Evolutionary conservation across 1,140 invertebrate genomes (phyloP), one percentile per base, ranked within the genome.

Genomic region (Physella acuta): DNA sequence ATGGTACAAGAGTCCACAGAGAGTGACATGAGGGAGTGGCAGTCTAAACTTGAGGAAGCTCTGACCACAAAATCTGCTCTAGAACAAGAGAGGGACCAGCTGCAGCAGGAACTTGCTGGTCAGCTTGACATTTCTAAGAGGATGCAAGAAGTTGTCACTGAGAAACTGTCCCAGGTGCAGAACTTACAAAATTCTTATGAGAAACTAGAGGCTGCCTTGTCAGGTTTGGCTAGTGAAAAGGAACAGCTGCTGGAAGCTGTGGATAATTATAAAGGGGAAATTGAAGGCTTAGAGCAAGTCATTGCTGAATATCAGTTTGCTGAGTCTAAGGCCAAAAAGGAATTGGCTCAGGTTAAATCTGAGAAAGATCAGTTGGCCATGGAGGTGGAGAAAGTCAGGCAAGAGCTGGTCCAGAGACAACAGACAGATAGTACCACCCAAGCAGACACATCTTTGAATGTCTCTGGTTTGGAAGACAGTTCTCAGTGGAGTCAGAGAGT

Each of bases 211-310:
- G 31, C 66, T 24, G 53, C 51, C 28, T 39, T 74, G 26, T 17
- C 61, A 33, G 39, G 53, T 39, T 24, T 72, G 1, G 34, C 34
- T 24, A 44, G n/a, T 20, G 70, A 75, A 33, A 73, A 65, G 34
- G 72, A 72, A n/a, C 56, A 73, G 31, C 65, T 77, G 24, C 51
- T 68, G 36, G 28, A 28, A 31, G 56, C 62, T 44, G 49, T 70
- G 28, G 70, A 73, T 44, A 44, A 52, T 26, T 20, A 68, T 39
- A 63, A 65, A 36, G 70, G 73, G 28, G 71, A 76, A 70, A 64
- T 68, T 51, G 71, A 70, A 33, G 70, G 70, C 1, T 16, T 77
- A 58, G 71, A 74, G 34, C 56, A 70, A 36, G 67, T 67, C 36
- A 61, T 75, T 56, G 65, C 71, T 16, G 61, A 73, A 28, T 64